Percentiles rank a stretch among this genome's conserved stretches.
phyloP scores from a whole-genome alignment of 2,888 invertebrate genomes.

The Drosophila engyochracea region DNA sequence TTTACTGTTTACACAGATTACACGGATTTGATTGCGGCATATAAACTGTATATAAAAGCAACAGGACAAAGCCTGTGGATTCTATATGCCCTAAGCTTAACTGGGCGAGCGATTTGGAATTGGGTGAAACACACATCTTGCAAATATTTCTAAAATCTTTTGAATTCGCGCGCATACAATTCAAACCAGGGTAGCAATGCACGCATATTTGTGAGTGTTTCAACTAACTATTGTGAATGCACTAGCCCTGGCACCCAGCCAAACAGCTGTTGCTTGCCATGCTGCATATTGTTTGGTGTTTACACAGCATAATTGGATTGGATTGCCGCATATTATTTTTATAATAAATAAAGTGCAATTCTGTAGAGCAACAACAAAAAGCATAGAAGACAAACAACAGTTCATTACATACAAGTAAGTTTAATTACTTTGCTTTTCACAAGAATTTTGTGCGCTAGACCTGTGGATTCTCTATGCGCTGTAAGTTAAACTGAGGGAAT shows the following conservation, averaged over 20 bases:
- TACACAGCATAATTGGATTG: constrained; percentile 21
- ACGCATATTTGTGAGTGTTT: background rate
- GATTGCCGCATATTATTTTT: constrained; percentile 5
- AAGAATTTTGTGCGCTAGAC: constrained; percentile 39
- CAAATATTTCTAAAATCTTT: background rate
- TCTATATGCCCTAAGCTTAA: background rate
- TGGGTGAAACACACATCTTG: background rate
- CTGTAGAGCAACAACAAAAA: background rate
- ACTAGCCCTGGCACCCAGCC: constrained; percentile 23
- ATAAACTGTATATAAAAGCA: constrained; percentile 1
- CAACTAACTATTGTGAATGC: background rate
- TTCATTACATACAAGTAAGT: constrained; percentile 42
- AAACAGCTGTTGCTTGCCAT: constrained; percentile 73
- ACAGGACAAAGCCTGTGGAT: constrained; percentile 28
- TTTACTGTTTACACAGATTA: constrained; percentile 55
- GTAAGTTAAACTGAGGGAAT: background rate
- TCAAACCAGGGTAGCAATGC: background rate
- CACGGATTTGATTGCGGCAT: background rate
- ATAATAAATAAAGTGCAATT: constrained; percentile 12
- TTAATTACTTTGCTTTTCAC: constrained; percentile 19
- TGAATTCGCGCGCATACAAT: background rate
- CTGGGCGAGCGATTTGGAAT: background rate
- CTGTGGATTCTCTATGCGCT: constrained; percentile 43
- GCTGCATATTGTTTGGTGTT: constrained; percentile 55
- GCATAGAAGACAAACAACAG: background rate